Evolutionary conservation across 1,140 invertebrate species (phyloP).

Genomic region (Adoxophyes honmai): DNA sequence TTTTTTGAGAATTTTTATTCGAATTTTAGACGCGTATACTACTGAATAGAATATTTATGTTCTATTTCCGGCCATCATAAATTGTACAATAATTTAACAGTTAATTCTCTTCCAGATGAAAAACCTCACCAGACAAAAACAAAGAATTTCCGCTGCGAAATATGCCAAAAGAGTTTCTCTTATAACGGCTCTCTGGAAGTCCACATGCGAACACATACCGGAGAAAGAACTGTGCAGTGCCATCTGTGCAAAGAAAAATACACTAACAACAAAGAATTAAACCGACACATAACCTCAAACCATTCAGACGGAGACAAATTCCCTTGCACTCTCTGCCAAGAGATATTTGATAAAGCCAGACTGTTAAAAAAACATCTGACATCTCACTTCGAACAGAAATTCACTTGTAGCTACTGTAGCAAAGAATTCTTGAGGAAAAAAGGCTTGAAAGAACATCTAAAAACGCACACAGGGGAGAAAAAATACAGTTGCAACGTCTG

Average conservation of each 20-base stretch:
- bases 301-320: constrained; percentile 35
- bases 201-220: constrained; percentile 51
- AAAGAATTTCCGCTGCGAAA: constrained; percentile 46
- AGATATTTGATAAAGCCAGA: constrained; percentile 40
- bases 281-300: constrained; percentile 40
- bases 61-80: too few species aligned
- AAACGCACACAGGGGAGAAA: constrained; percentile 63
- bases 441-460: constrained; percentile 63
- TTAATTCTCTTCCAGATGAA: too few species aligned
- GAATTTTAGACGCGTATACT: too few species aligned
- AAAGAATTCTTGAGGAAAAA: constrained; percentile 58
- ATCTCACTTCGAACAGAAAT: constrained; percentile 48
- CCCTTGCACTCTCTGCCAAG: constrained; percentile 44
- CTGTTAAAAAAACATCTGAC: constrained; percentile 52
- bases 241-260: constrained; percentile 44
- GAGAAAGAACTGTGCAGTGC: constrained; percentile 70
- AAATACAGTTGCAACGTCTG: constrained; percentile 84
- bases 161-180: constrained; percentile 54
- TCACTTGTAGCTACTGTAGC: constrained; percentile 45
- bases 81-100: too few species aligned
- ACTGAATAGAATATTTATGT: too few species aligned
- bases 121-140: constrained; percentile 9
- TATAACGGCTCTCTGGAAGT: constrained; percentile 61
- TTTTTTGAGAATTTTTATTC: too few species aligned
- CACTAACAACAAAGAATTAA: constrained; percentile 48